Base-by-base conservation (phyloP, 2,888 invertebrate genomes). In the Nomada fabriciana region DNA sequence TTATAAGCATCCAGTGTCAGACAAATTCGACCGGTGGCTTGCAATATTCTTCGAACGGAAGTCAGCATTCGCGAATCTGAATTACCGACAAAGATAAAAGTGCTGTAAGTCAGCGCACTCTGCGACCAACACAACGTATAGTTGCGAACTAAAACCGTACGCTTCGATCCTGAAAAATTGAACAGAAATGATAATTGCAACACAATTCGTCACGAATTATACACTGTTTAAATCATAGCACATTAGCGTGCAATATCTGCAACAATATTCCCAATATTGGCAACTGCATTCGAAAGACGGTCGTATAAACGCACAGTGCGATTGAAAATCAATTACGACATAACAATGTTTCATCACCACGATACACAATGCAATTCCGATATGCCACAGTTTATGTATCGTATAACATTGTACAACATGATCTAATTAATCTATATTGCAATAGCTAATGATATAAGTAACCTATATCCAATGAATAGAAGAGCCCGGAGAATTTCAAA, bases 51-150 rank as follows among this genome's bases (percentile, higher is more conserved):
- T 25, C 20, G 57, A 67, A 63, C 20, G 36, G 20, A 60, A 65
- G 20, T 43, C 23, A 50, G 53, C 61, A 47, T 25, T 43, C 15
- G 13, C 23, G 13, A 23, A 42, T 15, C 83, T 83, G 82, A 82
- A 82, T 77, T 83, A 83, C 81, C 83, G 82, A 68, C 83, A 47
- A 77, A 9, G 70, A 64, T 74, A 67, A 70, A 71, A 70, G 23
- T 25, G 18, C n/a, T 20, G 83, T 43, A 67, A 70, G 52, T 73
- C 77, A 82, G 83, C 81, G 83, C 82, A 68, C 82, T 82, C 83
- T 83, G 65, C 43, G 36, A 36, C 10, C 25, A 42, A 50, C 20
- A 11, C 11, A 18, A 50, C 42, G 36, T 55, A 61, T 57, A 25
- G 57, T 74, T 53, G 29, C 73, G 59, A 61, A 78, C 73, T 64